These are phyloP conservation scores for Chionodraco myersi DNA, from an alignment of 2,113 vertebrate species.

Conservation along the genomic window DNA sequence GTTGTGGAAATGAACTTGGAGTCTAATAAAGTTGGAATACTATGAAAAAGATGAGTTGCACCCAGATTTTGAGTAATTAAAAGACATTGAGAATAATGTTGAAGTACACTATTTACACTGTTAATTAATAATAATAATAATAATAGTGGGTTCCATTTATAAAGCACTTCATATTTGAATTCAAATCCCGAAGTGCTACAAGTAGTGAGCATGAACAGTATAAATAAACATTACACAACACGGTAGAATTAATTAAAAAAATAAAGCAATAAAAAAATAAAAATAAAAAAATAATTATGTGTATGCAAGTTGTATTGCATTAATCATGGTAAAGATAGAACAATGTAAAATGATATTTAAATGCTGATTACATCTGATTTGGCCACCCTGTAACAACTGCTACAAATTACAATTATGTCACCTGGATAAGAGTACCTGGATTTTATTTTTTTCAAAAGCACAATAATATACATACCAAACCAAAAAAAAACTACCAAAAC, in stretches of 20 bases:
- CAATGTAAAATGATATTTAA: slow-evolving; percentile 45
- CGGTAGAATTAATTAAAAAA: too few relatives aligned
- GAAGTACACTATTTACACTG: slow-evolving; percentile 65
- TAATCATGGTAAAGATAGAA: slow-evolving; percentile 63
- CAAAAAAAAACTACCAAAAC: slow-evolving; percentile 36
- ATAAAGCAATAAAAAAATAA: too few relatives aligned
- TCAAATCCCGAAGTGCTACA: too few relatives aligned
- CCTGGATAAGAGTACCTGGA: slow-evolving; percentile 87
- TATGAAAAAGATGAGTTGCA: slow-evolving; percentile 45
- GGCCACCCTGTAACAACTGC: slow-evolving; percentile 83
- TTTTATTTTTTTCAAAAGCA: slow-evolving; percentile 74
- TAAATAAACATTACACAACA: too few relatives aligned
- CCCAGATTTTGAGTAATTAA: slow-evolving; percentile 18
- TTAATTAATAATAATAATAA: slow-evolving; percentile 1
- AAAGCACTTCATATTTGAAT: too few relatives aligned
- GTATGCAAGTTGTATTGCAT: slow-evolving; percentile 64
- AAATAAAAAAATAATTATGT: background rate
- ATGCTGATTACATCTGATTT: slow-evolving; percentile 67
- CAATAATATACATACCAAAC: slow-evolving; percentile 70
- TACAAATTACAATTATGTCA: slow-evolving; percentile 83
- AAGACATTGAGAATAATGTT: slow-evolving; percentile 21
- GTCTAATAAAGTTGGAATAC: slow-evolving; percentile 15
- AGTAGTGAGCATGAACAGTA: too few relatives aligned
- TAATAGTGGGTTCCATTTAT: too few relatives aligned
- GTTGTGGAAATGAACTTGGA: slow-evolving; percentile 29